phyloP scores from a whole-genome alignment of 2,888 invertebrate genomes.

The Enchytraeus crypticus region DNA sequence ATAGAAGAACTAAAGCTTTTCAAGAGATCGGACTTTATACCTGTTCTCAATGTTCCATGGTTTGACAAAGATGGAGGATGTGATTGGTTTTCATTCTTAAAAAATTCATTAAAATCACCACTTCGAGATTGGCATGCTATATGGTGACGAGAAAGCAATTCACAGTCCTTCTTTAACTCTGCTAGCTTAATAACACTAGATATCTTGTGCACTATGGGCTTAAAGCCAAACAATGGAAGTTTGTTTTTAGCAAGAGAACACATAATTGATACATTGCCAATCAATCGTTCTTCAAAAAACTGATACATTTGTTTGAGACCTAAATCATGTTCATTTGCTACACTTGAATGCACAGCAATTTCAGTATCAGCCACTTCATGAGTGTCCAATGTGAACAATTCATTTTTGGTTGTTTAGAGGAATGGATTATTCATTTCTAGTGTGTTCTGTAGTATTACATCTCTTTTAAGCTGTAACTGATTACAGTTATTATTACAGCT shows the following conservation, averaged over 20 bases:
- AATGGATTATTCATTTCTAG: too few species aligned
- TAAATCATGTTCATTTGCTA: too few species aligned
- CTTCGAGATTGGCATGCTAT: constrained; percentile 1
- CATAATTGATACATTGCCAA: background rate
- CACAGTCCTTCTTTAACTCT: background rate
- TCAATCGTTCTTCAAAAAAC: background rate
- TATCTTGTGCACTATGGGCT: background rate
- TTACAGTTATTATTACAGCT: too few species aligned
- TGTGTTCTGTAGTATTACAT: too few species aligned
- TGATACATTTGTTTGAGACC: background rate
- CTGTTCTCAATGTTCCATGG: background rate
- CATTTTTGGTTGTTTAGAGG: too few species aligned
- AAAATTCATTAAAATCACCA: constrained; percentile 4
- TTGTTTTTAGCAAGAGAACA: background rate
- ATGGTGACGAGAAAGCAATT: background rate
- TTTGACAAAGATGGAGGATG: background rate
- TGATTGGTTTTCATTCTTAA: constrained; percentile 1
- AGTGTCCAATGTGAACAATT: too few species aligned
- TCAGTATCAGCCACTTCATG: too few species aligned
- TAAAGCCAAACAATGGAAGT: background rate
- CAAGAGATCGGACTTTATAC: constrained; percentile 1
- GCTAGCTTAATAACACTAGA: background rate
- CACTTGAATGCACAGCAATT: too few species aligned
- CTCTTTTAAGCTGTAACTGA: too few species aligned
- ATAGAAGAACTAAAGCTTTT: background rate